Percentiles rank a stretch among this genome's conserved stretches.
Evolutionary conservation across 2,113 vertebrate species (phyloP).

Genomic region (Salvator merianae): DNA sequence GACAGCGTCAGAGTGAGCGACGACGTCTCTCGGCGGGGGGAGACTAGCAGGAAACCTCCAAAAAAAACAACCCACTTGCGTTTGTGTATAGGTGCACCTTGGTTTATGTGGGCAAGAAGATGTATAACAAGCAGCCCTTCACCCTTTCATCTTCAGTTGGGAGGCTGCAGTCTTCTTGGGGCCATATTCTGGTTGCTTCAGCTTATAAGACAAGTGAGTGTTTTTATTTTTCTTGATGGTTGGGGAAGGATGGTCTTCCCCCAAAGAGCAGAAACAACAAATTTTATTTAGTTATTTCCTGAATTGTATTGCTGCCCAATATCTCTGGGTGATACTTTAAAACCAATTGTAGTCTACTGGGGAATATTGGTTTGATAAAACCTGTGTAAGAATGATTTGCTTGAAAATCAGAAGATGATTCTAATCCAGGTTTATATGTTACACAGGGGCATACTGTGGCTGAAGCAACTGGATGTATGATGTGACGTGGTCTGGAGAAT

Average conservation of each 20-base stretch:
- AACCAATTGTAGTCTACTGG: neutral
- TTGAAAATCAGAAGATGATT: neutral
- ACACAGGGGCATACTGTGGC: neutral
- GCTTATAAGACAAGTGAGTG: neutral
- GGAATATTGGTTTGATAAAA: neutral
- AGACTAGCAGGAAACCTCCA: too few relatives aligned
- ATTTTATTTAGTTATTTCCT: too few relatives aligned
- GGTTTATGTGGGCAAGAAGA: neutral
- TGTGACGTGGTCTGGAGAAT: neutral
- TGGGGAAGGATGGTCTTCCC: too few relatives aligned
- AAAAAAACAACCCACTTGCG: neutral
- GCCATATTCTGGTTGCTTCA: neutral
- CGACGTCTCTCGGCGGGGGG: neutral
- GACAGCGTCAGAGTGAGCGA: neutral
- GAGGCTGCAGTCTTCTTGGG: neutral
- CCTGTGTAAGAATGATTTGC: neutral
- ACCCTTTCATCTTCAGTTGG: too few relatives aligned
- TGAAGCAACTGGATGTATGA: neutral
- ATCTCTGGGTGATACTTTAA: neutral
- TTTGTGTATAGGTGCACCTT: neutral
- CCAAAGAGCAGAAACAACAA: too few relatives aligned
- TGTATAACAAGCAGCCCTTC: neutral
- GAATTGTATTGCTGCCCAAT: too few relatives aligned
- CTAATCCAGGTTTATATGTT: conserved; percentile 3
- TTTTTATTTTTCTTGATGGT: neutral